Evolutionary conservation across 2,888 invertebrate genomes (phyloP), one percentile per base, ranked within the genome.

Genomic region (Barypeithes pellucidus): DNA sequence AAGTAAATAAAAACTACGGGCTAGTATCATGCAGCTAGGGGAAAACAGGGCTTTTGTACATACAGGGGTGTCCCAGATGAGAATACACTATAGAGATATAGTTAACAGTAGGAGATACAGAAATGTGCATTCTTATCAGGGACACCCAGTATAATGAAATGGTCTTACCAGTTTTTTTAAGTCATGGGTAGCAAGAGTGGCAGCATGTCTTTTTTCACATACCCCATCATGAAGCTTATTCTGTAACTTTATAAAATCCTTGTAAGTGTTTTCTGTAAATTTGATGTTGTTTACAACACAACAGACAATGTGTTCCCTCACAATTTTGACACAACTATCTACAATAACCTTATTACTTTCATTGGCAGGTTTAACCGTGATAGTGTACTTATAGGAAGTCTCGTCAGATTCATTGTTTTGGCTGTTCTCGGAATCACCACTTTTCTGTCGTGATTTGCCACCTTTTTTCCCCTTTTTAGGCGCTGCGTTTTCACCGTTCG

Each of bases 171-270:
- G 86, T 80, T 91, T 90, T 45, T 86, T 87, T 76, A 93, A 85
- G 83, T 95, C 95, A 84, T 96, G 96, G 0, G 95, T 95, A 2
- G 95, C 95, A 72, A 95, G 93, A 0, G 95, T 95, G 0, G 94
- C 93, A 0, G 88, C 86, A 80, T 92, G 93, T 78, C 95, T 87
- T 82, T 94, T 94, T 66, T 93, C 91, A 83, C 95, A 95, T 9
- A 94, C 86, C 0, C 90, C 89, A 75, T 93, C 93, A 80, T 93
- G 93, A 29, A 94, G 85, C 82, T 91, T 94, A 0, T 93, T 94
- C 87, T 95, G 95, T 80, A 94, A 81, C 80, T 92, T 91, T 75
- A 95, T 93, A 80, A 95, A 95, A 82, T 91, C 91, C 82, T 92
- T 94, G 66, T 84, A 85, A n/a, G 85, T 87, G 0, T 87, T 87